phyloP scores from a whole-genome alignment of 2,888 invertebrate genomes.

The Diadegma fenestrale region DNA sequence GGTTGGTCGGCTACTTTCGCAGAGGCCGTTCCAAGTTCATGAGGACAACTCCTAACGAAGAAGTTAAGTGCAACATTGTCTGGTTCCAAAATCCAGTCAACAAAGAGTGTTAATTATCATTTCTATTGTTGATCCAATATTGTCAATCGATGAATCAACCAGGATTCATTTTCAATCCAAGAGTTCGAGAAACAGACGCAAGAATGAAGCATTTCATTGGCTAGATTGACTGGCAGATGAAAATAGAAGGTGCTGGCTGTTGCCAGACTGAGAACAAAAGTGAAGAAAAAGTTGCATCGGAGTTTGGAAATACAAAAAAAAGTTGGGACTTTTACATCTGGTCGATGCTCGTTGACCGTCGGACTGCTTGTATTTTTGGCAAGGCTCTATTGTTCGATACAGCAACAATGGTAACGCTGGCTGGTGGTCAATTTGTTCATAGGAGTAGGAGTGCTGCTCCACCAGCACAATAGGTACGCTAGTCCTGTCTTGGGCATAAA shows the following conservation, averaged over 20 bases:
- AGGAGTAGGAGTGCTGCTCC: conserved; percentile 77
- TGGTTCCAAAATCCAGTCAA: background rate
- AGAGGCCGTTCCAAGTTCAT: background rate
- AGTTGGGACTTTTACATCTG: conserved; percentile 72
- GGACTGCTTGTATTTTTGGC: conserved; percentile 74
- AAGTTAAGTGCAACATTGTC: background rate
- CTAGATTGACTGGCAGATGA: conserved; percentile 1
- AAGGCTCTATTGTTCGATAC: conserved; percentile 75
- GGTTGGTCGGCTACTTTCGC: background rate
- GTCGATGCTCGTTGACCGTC: conserved; percentile 64
- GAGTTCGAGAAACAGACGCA: background rate
- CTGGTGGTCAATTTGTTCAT: conserved; percentile 81
- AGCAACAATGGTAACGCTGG: conserved; percentile 75
- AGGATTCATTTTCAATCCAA: background rate
- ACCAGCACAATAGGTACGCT: conserved; percentile 70
- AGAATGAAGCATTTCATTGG: conserved; percentile 3
- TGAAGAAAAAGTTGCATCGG: conserved; percentile 62
- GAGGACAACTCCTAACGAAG: background rate
- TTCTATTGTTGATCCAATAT: background rate
- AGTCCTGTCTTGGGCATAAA: conserved; percentile 76
- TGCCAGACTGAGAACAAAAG: conserved; percentile 38
- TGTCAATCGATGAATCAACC: background rate
- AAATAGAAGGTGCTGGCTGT: conserved; percentile 5
- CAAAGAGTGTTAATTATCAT: background rate
- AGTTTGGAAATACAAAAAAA: conserved; percentile 58